Evolutionary conservation across 2,113 vertebrate species (phyloP).

Genomic region (Otolemur garnettii): DNA sequence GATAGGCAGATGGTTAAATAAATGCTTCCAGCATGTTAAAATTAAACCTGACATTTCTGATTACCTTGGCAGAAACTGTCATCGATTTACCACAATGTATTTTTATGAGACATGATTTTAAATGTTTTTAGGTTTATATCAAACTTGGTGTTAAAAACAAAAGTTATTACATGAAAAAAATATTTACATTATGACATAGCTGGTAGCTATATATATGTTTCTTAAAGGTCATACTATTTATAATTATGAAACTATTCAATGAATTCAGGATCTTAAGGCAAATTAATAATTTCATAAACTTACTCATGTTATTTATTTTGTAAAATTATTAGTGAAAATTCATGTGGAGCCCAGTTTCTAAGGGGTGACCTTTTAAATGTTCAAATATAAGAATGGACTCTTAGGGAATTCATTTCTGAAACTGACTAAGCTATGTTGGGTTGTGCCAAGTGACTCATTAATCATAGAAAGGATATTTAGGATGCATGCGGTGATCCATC

Average conservation of each 20-base stretch:
- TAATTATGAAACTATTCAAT: constrained; percentile 37
- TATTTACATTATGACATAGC: not conserved
- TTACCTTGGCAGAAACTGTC: constrained; percentile 56
- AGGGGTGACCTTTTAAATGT: not conserved
- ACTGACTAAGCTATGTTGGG: constrained; percentile 50
- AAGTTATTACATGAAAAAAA: not conserved
- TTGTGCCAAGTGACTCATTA: constrained; percentile 63
- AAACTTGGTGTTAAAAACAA: not conserved
- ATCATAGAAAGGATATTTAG: constrained; percentile 59
- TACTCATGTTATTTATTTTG: not conserved
- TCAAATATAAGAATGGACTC: not conserved
- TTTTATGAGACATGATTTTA: not conserved
- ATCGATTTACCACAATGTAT: constrained; percentile 41
- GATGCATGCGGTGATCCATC: constrained; percentile 57
- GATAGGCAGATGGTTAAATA: constrained; percentile 62
- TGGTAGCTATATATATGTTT: not conserved
- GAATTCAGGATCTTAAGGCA: not conserved
- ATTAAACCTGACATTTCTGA: constrained; percentile 70
- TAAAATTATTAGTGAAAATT: constrained; percentile 35
- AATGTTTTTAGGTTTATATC: not conserved
- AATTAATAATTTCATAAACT: constrained; percentile 27
- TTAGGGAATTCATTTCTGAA: constrained; percentile 37
- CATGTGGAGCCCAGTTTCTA: not conserved
- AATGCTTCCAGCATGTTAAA: constrained; percentile 64
- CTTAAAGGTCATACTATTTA: constrained; percentile 10